These are phyloP conservation scores for Botia almorhae DNA, from an alignment of 2,797 vertebrate genomes.

Conservation along the genomic window DNA sequence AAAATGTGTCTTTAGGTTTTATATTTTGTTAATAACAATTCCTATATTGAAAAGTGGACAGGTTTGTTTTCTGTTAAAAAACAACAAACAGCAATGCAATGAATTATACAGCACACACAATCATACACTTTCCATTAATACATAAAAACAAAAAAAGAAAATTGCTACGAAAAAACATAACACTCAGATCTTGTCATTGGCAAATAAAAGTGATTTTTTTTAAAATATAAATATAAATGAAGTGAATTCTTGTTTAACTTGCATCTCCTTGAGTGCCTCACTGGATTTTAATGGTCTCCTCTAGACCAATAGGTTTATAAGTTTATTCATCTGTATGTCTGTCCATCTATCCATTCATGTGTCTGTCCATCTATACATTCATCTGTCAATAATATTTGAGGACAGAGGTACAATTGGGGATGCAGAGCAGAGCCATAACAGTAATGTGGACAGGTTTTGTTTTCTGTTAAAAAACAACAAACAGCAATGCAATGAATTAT, in stretches of 20 bases:
- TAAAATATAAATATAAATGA: background rate
- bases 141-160: background rate
- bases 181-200: background rate
- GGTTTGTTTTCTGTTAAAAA: background rate
- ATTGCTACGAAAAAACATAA: background rate
- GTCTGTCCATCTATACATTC: too few relatives aligned
- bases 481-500: background rate
- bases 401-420: too few relatives aligned
- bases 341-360: too few relatives aligned
- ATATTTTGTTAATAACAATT: background rate
- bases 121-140: background rate
- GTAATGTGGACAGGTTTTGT: too few relatives aligned
- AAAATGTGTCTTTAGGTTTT: too few relatives aligned
- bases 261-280: background rate
- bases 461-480: background rate
- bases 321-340: too few relatives aligned
- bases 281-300: background rate
- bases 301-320: background rate
- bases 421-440: too few relatives aligned
- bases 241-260: background rate
- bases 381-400: too few relatives aligned
- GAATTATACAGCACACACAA: too few relatives aligned
- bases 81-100: background rate
- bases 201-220: background rate
- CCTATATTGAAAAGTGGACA: background rate